Evolutionary conservation across 1,140 invertebrate genomes (phyloP), one percentile per base, ranked within the genome.

Genomic region (Tribolium madens): DNA sequence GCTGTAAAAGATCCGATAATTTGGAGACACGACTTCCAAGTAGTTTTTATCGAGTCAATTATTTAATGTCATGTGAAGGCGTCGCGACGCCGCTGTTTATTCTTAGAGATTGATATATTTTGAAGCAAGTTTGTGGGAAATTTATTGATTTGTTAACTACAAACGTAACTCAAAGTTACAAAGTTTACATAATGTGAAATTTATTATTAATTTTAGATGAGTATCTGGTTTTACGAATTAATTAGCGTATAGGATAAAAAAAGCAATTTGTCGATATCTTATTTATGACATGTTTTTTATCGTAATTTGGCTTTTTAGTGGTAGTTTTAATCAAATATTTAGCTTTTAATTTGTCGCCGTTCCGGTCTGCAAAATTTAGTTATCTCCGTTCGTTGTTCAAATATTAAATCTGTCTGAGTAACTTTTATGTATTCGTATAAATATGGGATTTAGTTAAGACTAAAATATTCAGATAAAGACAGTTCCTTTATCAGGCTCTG

Each of bases 401-500:
- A 50, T 50, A 42, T 42, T 42, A 42, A 42, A n/a, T 42, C n/a
- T 42, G 36, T 42, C 9, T 42, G 36, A 42, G 0, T 42, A 42
- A 42, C 2, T 33, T 26, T 64, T 33, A 26, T 64, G 26, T 33
- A 64, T 18, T 26, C 57, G 26, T 33, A 64, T 64, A 64, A 33
- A 57, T 57, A 26, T n/a, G 52, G 26, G 17, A 64, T 33, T 64
- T 33, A 2, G 57, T 64, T 64, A 33, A 12, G 26, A 12, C 21
- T 64, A 33, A 64, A 64, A 33, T 64, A 57, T 33, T 12, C 21
- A 26, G 57, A 36, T 12, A 64, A 64, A 15, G 57, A 64, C 57
- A 64, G 57, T 64, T 64, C 33, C 57, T 64, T 64, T 64, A 64
- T 31, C 57, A 36, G 26, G 57, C 57, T 57, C 52, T 17, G 57